Conservation (phyloP, 2,113 vertebrate genomes). For the Esox niger region DNA sequence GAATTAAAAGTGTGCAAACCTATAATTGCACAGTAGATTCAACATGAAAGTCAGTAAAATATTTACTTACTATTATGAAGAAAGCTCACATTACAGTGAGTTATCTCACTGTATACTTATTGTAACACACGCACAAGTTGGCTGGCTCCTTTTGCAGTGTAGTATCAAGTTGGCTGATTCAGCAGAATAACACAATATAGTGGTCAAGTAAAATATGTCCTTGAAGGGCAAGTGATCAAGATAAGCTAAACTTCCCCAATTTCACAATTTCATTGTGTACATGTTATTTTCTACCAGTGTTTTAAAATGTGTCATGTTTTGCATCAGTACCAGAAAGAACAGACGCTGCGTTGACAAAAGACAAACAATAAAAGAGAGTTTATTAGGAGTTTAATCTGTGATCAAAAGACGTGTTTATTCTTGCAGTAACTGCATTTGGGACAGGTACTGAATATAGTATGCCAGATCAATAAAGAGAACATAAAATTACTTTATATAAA, state of each 20-base stretch:
- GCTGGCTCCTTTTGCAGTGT: neutral
- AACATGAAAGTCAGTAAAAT: no score
- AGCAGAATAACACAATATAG: neutral
- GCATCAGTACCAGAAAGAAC: no score
- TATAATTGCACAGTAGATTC: no score
- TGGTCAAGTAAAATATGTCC: neutral
- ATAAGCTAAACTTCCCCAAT: no score
- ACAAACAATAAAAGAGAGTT: no score
- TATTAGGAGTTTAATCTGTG: neutral
- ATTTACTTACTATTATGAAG: no score
- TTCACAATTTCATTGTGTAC: neutral
- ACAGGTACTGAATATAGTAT: slow-evolving; percentile 36
- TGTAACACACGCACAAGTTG: neutral
- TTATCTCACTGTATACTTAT: neutral
- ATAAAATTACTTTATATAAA: no score
- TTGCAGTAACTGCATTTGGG: slow-evolving; percentile 22
- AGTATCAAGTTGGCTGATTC: neutral
- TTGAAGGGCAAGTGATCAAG: neutral
- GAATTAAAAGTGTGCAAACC: no score
- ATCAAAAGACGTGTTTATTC: neutral
- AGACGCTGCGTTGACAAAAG: no score
- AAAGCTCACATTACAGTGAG: no score
- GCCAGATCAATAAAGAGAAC: slow-evolving; percentile 47
- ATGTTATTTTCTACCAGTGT: no score
- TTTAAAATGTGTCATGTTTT: no score